Evolutionary conservation across 2,888 invertebrate genomes (phyloP).

Genomic region (Blastobasis adustella): DNA sequence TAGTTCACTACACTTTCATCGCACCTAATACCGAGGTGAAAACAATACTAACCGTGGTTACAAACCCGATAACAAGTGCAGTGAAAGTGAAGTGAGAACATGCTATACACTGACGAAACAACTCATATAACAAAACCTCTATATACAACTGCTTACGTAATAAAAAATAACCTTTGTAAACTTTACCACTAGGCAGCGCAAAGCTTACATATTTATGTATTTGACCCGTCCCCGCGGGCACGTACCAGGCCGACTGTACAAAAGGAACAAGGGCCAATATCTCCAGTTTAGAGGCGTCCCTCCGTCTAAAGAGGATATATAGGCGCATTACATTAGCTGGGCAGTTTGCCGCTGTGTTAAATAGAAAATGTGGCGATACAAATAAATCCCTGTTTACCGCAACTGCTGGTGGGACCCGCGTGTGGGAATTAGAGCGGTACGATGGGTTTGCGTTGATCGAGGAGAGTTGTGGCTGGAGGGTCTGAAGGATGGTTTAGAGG

Average conservation of each 20-base stretch:
- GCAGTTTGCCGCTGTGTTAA: conserved; percentile 13
- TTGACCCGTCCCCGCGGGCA: neutral
- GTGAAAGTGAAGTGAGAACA: too few species aligned
- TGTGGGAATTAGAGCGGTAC: too few species aligned
- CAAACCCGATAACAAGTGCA: too few species aligned
- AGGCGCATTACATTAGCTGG: conserved; percentile 22
- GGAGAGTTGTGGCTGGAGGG: too few species aligned
- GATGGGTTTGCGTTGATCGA: too few species aligned
- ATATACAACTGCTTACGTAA: neutral
- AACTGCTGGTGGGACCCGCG: neutral
- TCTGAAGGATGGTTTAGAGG: too few species aligned
- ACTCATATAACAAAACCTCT: too few species aligned
- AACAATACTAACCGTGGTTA: too few species aligned
- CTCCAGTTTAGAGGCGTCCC: conserved; percentile 10
- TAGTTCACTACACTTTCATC: too few species aligned
- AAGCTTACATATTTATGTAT: neutral
- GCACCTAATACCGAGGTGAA: too few species aligned
- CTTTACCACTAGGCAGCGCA: neutral
- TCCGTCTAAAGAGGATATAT: conserved; percentile 22
- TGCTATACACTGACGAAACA: too few species aligned
- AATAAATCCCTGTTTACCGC: conserved; percentile 16
- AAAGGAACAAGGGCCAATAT: conserved; percentile 9
- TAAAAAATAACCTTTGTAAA: neutral
- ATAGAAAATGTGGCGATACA: conserved; percentile 17
- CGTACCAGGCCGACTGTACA: neutral